These are phyloP conservation scores for Panagrolaimus sp. DNA, from an alignment of 1,140 invertebrate genomes.

Conservation along the genomic window DNA sequence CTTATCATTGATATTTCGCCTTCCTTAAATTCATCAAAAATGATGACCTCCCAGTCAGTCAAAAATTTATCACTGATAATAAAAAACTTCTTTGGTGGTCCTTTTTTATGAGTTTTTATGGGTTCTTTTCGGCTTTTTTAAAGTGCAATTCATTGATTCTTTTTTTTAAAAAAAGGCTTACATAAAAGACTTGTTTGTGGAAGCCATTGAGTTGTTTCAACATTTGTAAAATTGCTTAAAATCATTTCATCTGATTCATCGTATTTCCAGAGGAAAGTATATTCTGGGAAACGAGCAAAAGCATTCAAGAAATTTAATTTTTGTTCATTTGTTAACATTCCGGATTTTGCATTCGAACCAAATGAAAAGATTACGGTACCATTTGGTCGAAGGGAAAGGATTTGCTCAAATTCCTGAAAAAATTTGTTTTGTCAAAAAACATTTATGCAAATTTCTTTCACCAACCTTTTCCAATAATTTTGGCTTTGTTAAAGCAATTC, in stretches of 20 bases:
- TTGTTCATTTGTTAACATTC: background rate
- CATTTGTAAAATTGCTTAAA: background rate
- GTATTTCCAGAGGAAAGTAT: slow-evolving; percentile 3
- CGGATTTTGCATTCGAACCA: background rate
- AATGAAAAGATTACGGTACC: background rate
- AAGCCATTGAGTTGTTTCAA: background rate
- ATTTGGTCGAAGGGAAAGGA: too few relatives aligned
- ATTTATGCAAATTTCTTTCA: background rate
- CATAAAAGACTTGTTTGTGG: background rate
- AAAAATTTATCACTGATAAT: too few relatives aligned
- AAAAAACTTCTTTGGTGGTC: too few relatives aligned
- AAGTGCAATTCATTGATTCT: too few relatives aligned
- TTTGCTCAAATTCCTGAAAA: too few relatives aligned
- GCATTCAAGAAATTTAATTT: background rate
- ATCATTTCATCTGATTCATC: background rate
- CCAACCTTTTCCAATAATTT: background rate
- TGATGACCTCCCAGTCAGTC: too few relatives aligned
- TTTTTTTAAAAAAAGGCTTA: too few relatives aligned
- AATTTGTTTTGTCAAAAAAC: background rate
- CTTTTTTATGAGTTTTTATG: too few relatives aligned
- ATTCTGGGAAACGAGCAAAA: background rate
- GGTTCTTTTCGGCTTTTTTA: too few relatives aligned
- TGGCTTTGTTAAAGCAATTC: background rate
- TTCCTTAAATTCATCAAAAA: too few relatives aligned
- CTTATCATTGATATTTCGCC: too few relatives aligned